Conservation (phyloP, 1,140 invertebrate genomes). For the Atta colombica region DNA sequence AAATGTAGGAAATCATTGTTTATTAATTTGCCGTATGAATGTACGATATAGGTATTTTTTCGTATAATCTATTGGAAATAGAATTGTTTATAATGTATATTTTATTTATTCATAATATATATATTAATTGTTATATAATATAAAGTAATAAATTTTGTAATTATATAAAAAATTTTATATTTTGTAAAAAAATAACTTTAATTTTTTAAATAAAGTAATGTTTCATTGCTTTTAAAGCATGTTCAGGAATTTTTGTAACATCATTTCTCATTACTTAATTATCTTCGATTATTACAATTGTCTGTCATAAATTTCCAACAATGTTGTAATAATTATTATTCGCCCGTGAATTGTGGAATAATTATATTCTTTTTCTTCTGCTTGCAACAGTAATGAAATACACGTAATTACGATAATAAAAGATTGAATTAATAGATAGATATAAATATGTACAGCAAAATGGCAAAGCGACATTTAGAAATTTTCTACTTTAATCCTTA, state of each 20-base stretch:
- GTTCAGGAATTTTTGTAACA: background rate
- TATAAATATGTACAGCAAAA: background rate
- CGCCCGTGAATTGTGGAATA: background rate
- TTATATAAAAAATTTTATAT: background rate
- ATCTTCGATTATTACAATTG: background rate
- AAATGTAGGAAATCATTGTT: background rate
- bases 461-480: background rate
- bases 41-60: background rate
- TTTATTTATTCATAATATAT: background rate
- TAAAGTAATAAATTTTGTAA: background rate
- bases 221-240: background rate
- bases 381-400: slow-evolving; percentile 4
- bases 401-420: slow-evolving; percentile 12
- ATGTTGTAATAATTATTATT: slow-evolving; percentile 1
- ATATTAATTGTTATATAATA: background rate
- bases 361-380: background rate
- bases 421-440: background rate
- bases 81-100: background rate
- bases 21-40: background rate
- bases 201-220: background rate
- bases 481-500: background rate
- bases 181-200: background rate
- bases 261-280: background rate
- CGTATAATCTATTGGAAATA: background rate
- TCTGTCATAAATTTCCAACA: background rate